Evolutionary conservation across 2,113 vertebrate genomes (phyloP).

Genomic region (Callospermophilus lateralis): DNA sequence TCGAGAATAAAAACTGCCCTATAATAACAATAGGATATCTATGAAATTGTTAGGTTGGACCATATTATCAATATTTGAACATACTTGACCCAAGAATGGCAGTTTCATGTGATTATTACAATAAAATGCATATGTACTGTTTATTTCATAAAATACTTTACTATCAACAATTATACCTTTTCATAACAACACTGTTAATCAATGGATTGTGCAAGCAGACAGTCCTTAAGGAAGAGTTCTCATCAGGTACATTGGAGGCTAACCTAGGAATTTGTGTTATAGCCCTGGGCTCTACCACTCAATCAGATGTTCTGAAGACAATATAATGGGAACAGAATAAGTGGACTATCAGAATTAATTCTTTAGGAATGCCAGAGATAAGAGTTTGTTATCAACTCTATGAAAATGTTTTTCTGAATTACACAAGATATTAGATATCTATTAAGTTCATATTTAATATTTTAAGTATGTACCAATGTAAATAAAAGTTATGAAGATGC

Average conservation of each 20-base stretch:
- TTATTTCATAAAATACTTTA: neutral
- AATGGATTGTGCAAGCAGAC: neutral
- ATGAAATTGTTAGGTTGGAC: neutral
- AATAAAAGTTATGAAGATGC: neutral
- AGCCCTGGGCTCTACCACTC: neutral
- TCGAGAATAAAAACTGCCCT: neutral
- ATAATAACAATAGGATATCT: neutral
- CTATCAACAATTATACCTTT: neutral
- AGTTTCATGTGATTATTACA: neutral
- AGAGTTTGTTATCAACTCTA: neutral
- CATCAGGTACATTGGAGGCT: neutral
- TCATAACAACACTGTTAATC: neutral
- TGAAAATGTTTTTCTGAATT: conserved; percentile 34
- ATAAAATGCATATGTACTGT: neutral
- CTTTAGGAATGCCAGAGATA: neutral
- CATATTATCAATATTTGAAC: neutral
- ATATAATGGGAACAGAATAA: neutral
- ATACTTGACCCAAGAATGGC: neutral
- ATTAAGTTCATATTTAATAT: neutral
- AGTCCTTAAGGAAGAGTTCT: neutral
- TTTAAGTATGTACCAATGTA: neutral
- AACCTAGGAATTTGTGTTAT: neutral
- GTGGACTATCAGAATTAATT: neutral
- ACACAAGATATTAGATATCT: neutral
- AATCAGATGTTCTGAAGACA: neutral